These are phyloP conservation scores for Scolopax mira DNA, from an alignment of 2,113 vertebrate species.

Conservation along the genomic window DNA sequence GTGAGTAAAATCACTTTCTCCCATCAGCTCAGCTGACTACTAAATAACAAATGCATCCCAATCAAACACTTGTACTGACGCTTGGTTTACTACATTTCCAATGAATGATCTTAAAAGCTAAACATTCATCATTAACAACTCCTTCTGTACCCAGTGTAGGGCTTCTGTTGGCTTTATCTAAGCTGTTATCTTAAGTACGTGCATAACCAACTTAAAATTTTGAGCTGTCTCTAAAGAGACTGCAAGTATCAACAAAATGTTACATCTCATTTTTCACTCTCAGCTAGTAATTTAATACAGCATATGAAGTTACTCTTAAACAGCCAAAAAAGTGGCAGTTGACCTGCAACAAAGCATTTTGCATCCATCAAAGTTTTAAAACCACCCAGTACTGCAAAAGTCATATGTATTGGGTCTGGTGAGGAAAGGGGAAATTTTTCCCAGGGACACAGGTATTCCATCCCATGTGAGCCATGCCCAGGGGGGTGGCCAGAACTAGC, in stretches of 20 bases:
- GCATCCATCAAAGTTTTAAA: background rate
- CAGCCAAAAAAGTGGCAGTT: background rate
- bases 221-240: background rate
- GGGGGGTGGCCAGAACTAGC: too few species aligned
- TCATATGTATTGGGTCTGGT: too few species aligned
- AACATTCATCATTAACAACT: background rate
- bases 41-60: background rate
- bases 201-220: background rate
- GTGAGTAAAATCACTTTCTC: background rate
- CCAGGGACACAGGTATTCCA: too few species aligned
- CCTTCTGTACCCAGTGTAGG: background rate
- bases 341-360: background rate
- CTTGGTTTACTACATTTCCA: background rate
- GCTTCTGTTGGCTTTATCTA: background rate
- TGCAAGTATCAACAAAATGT: background rate
- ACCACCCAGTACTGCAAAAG: background rate
- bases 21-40: background rate
- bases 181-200: fast-evolving
- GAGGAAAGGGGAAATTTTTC: too few species aligned
- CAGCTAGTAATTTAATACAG: background rate
- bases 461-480: too few species aligned
- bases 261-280: background rate
- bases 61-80: background rate
- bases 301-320: background rate
- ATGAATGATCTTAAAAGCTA: background rate